These are phyloP conservation scores for Dissostichus mawsoni DNA, from an alignment of 2,113 vertebrate genomes.

Conservation along the genomic window DNA sequence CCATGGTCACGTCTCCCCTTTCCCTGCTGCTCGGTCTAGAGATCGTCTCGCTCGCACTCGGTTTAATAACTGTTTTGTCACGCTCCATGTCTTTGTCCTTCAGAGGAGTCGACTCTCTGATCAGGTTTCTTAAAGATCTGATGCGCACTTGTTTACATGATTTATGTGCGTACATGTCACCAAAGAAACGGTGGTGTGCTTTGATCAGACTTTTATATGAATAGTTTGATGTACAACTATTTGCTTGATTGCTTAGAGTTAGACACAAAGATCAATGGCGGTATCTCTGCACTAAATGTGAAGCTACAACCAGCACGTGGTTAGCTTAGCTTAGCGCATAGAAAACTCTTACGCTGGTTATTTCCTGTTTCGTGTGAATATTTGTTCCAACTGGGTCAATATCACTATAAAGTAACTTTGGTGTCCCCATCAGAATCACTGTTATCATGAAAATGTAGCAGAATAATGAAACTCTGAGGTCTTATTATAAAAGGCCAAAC, in stretches of 20 bases:
- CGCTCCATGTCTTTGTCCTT: constrained; percentile 75
- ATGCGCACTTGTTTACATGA: constrained; percentile 58
- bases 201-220: constrained; percentile 31
- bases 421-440: too few relatives aligned
- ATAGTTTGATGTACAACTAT: neutral
- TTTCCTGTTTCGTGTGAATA: neutral
- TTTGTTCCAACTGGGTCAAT: neutral
- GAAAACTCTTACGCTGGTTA: neutral
- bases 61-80: constrained; percentile 78
- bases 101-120: constrained; percentile 65
- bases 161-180: constrained; percentile 42
- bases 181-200: neutral
- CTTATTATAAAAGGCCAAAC: too few relatives aligned
- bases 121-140: constrained; percentile 65
- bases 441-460: too few relatives aligned
- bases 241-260: neutral
- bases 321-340: constrained; percentile 1
- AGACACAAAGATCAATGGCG: neutral
- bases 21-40: constrained; percentile 57
- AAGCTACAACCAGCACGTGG: neutral
- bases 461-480: too few relatives aligned
- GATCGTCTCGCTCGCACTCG: constrained; percentile 66
- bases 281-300: neutral
- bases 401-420: too few relatives aligned
- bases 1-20: constrained; percentile 68